Conservation (phyloP, 2,797 vertebrate genomes). For the Pyrocephalus nanus region DNA sequence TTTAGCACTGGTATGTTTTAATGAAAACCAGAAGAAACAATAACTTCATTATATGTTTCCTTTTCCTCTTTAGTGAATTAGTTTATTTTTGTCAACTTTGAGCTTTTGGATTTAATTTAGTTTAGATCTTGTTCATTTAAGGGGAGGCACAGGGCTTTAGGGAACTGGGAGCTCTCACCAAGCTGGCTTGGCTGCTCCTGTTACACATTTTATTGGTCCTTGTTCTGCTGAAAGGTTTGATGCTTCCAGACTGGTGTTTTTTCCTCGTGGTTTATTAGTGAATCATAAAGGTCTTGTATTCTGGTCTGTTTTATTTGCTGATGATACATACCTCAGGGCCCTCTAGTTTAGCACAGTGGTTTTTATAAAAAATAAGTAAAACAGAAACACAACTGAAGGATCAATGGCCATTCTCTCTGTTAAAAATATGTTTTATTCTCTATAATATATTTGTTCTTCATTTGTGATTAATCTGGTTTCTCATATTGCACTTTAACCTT, state of each 20-base stretch:
- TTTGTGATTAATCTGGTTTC: not conserved
- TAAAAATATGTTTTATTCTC: not conserved
- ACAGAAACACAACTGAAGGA: not conserved
- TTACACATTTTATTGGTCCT: not conserved
- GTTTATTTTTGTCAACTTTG: not conserved
- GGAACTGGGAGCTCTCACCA: not conserved
- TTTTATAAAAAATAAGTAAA: not conserved
- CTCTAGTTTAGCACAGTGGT: not conserved
- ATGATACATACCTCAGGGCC: not conserved
- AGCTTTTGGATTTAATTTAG: not conserved
- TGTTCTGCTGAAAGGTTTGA: not conserved
- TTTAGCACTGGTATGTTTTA: not conserved
- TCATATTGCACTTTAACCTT: not conserved
- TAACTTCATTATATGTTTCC: not conserved
- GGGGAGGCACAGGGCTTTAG: not conserved
- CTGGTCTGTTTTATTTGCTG: not conserved
- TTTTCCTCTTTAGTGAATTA: not conserved
- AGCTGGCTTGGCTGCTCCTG: not conserved
- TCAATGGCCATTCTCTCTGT: not conserved
- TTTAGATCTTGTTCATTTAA: not conserved
- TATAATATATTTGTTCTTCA: not conserved
- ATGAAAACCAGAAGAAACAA: constrained; percentile 5
- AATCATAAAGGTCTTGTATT: not conserved
- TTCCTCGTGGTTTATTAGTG: not conserved
- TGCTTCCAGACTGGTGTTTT: not conserved